Evolutionary conservation across 2,797 vertebrate species (phyloP).

Genomic region (Cygnus olor): DNA sequence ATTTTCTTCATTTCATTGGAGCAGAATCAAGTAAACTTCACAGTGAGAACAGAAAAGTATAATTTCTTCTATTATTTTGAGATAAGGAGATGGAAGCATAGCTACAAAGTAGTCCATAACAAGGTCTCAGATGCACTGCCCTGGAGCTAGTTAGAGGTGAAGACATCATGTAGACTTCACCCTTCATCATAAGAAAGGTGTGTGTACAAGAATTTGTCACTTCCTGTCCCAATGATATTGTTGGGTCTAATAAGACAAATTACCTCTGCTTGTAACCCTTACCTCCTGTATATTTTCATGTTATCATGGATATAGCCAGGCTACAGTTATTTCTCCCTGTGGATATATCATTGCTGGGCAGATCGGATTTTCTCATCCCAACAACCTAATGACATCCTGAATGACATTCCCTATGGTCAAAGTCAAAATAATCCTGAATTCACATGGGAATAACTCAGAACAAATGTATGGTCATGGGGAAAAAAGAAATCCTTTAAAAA

Average conservation of each 20-base stretch:
- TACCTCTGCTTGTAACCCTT: neutral
- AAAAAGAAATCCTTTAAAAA: neutral
- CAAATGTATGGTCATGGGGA: neutral
- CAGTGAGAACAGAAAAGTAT: neutral
- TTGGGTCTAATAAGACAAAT: neutral
- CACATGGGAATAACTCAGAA: neutral
- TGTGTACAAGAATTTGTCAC: neutral
- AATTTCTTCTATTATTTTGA: neutral
- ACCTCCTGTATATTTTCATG: neutral
- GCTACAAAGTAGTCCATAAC: neutral
- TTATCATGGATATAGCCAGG: neutral
- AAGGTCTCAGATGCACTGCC: neutral
- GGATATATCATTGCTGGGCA: too few relatives aligned
- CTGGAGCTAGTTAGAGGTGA: neutral
- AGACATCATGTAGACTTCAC: neutral
- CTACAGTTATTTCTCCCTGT: neutral
- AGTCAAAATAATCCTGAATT: neutral
- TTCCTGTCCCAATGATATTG: neutral
- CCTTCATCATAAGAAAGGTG: neutral
- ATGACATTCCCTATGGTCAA: neutral
- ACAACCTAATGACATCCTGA: neutral
- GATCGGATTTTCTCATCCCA: neutral
- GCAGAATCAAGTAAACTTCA: neutral
- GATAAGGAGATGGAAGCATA: neutral
- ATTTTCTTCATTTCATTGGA: neutral